phyloP scores from a whole-genome alignment of 2,113 vertebrate genomes.

The Clupea harengus region DNA sequence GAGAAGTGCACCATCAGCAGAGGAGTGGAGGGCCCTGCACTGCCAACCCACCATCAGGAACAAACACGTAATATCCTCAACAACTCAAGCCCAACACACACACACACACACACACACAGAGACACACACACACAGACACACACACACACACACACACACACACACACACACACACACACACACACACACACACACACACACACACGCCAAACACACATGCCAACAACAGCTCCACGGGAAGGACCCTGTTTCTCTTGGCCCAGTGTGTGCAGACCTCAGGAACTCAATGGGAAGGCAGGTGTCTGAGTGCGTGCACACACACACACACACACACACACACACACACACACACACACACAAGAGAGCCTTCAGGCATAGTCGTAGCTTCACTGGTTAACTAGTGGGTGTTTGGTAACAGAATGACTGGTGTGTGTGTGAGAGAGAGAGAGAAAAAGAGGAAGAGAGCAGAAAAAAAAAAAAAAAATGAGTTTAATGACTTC shows the following conservation, averaged over 20 bases:
- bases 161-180: not conserved
- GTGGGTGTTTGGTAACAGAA: too few species aligned
- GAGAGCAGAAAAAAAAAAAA: slow-evolving; percentile 22
- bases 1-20: not conserved
- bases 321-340: not conserved
- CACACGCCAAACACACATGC: not conserved
- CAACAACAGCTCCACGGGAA: slow-evolving; percentile 41
- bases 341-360: not conserved
- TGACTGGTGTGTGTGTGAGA: not conserved
- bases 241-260: slow-evolving; percentile 50
- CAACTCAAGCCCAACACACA: not conserved
- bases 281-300: slow-evolving; percentile 47
- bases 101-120: not conserved
- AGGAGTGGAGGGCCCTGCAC: not conserved
- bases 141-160: slow-evolving; percentile 25
- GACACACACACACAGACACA: not conserved
- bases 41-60: slow-evolving; percentile 33
- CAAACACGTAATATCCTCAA: slow-evolving; percentile 40
- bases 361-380: too few species aligned
- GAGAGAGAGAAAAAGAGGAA: not conserved
- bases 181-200: not conserved
- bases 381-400: too few species aligned
- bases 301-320: not conserved
- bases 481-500: slow-evolving; percentile 36
- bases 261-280: slow-evolving; percentile 30